Evolutionary conservation across 2,113 vertebrate genomes (phyloP).

Genomic region (Rhombomys opimus): DNA sequence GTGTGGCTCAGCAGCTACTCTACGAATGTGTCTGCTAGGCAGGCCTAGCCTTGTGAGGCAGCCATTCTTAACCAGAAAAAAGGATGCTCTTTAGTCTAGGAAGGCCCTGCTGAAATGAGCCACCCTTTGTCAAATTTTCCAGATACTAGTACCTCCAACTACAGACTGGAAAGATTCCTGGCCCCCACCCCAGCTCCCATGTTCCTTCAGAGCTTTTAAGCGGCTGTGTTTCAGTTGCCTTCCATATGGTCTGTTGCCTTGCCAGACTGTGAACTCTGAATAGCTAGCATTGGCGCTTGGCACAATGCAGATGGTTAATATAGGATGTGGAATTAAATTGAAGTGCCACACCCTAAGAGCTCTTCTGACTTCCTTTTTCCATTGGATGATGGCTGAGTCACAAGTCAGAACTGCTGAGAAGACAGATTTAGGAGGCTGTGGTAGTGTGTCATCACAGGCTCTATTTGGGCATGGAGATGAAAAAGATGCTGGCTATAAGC

Average conservation of each 20-base stretch:
- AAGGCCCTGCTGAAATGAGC: background rate
- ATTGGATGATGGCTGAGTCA: conserved; percentile 52
- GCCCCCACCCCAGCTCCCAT: background rate
- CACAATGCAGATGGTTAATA: background rate
- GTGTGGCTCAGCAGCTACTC: background rate
- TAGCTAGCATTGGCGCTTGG: background rate
- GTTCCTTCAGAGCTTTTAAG: background rate
- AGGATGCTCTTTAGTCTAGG: background rate
- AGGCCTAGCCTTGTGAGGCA: background rate
- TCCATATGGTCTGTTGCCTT: background rate
- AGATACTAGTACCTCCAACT: background rate
- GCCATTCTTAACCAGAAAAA: background rate
- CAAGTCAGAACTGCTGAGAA: conserved; percentile 41
- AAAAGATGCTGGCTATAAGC: background rate
- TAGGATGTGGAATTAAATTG: background rate
- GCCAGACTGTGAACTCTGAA: background rate
- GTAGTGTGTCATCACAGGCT: background rate
- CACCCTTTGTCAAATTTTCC: background rate
- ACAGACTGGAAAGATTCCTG: background rate
- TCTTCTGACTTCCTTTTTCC: conserved; percentile 51
- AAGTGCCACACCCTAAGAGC: conserved; percentile 10
- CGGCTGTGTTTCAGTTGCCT: background rate
- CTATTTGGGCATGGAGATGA: background rate
- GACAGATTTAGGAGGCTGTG: background rate
- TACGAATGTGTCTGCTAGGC: background rate